Base-by-base conservation (phyloP, 2,113 vertebrate species). In the Tenrec ecaudatus region DNA sequence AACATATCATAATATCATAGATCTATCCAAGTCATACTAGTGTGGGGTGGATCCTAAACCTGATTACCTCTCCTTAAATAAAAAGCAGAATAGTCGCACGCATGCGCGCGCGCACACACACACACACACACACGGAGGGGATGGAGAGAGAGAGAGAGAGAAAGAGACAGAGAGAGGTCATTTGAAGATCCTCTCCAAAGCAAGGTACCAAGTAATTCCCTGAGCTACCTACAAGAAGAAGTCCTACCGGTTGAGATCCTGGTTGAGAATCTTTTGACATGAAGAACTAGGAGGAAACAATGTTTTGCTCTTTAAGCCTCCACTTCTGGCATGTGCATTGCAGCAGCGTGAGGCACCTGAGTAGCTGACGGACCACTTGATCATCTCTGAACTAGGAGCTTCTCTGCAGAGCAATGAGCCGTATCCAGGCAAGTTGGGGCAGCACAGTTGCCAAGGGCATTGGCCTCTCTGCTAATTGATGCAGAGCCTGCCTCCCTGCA, bases 341-440 rank as follows among this genome's bases (percentile, higher is more conserved):
- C 1, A 31, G 66, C 27, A 31, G 27, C 66, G 31, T 20, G 14
- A 33, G 31, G 16, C 31, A 33, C 16, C 15, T 71, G 82, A 73
- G 25, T 85, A 90, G 36, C 29, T 84, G 88, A 83, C 76, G 95
- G 89, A 86, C 76, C 71, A 79, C 90, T 94, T 88, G 53, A 82
- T 64, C 68, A 66, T 68, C 57, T 91, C 69, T 82, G 87, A 91
- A 66, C n/a, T 12, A 14, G 20, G 25, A 77, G 16, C 15, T 86
- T 89, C 82, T 73, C 31, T 81, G 69, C 10, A 0, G 0, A 95
- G 43, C 95, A 94, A 95, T 68, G 84, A 95, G 27, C 62, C 23
- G 3, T 27, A 68, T 73, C 91, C 64, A 58, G 64, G 69, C 91
- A 73, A 29, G 92, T 4, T 1, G 86, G 82, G 84, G 73, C 92